Base-by-base conservation (phyloP, 2,797 vertebrate genomes). In the Steatocranus sp. region DNA sequence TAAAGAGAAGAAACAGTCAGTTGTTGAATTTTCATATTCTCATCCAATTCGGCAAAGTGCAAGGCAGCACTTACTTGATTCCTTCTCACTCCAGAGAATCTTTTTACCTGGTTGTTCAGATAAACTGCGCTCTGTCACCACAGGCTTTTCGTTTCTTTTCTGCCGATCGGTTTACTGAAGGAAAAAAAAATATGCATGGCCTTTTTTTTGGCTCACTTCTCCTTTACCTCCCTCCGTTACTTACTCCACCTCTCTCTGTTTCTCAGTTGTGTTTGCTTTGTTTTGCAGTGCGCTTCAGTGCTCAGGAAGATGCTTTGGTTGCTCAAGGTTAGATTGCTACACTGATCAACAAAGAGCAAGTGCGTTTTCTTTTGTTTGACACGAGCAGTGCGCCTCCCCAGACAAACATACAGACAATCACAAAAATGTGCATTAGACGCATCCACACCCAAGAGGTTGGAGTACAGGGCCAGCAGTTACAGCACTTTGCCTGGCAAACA, bases 281-380 rank as follows among this genome's bases (percentile, higher is more conserved):
- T 77, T 82, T 86, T 73, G 49, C 58, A 36, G 5, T 79, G 73
- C 46, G 80, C 83, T 85, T 50, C 80, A 30, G 11, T 82, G 83
- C 70, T 7, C 87, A 78, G 79, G 78, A 86, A 84, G 87, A 86
- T 27, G 80, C 74, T 63, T 41, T 4, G 12, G 77, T 75, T 76
- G 81, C 81, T 86, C 75, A 70, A 86, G 86, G 89, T 91, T 84
- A 85, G 77, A 74, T 87, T 89, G 79, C 83, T 88, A 15, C 30
- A 73, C 85, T 17, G 91, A 84, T 89, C 87, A 87, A 81, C 85
- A 91, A 82, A 89, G 80, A 87, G 38, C 74, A 34, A 78, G 61
- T 6, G 49, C 20, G 85, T 91, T 93, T 89, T 78, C 81, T 34
- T 90, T 88, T 87, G 87, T 93, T 87, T 83, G 86, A 91, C 88